Evolutionary conservation across 2,888 invertebrate genomes (phyloP).

Genomic region (Tiphia femorata): DNA sequence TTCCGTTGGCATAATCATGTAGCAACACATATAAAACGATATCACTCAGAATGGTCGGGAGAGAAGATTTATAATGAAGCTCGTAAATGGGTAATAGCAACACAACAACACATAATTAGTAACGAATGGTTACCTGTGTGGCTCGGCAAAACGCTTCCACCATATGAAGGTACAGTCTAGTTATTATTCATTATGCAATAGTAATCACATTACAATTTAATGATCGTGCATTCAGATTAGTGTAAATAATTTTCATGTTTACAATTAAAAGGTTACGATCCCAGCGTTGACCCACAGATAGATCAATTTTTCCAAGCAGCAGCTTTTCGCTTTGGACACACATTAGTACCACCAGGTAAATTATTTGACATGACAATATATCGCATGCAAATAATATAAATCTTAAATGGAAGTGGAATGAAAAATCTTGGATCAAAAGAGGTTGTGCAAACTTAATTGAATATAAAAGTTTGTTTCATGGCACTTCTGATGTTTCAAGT

Average conservation of each 20-base stretch:
- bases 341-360: conserved; percentile 71
- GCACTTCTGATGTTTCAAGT: background rate
- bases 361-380: background rate
- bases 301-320: conserved; percentile 75
- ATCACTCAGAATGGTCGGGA: conserved; percentile 66
- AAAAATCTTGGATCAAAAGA: no score
- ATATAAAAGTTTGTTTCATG: background rate
- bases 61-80: conserved; percentile 72
- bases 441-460: background rate
- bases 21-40: conserved; percentile 62
- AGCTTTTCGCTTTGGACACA: conserved; percentile 75
- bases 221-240: background rate
- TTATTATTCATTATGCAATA: no score
- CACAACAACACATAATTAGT: conserved; percentile 70
- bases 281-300: conserved; percentile 73
- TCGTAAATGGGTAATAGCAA: conserved; percentile 73
- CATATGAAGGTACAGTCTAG: conserved; percentile 57
- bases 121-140: conserved; percentile 71
- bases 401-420: no score
- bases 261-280: conserved; percentile 68
- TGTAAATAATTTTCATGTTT: no score
- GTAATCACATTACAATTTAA: background rate
- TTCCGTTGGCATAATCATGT: conserved; percentile 73
- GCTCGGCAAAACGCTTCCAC: conserved; percentile 57
- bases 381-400: no score